Evolutionary conservation across 1,140 invertebrate species (phyloP), one percentile per base, ranked within the genome.

Genomic region (Neodiprion virginianus): DNA sequence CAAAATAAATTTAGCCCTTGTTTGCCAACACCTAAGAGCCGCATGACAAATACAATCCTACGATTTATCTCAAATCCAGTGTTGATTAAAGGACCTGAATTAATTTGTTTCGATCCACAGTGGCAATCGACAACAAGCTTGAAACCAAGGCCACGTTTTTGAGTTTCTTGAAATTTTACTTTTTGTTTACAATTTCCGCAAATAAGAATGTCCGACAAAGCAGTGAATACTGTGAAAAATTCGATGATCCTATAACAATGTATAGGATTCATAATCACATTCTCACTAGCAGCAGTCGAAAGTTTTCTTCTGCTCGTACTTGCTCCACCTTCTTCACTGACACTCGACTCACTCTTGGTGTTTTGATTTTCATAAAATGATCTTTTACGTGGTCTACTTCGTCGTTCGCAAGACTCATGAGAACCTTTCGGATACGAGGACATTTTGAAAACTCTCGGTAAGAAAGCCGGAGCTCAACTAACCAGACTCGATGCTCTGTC

Each of bases 231-330:
- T 69, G 76, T 75, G 21, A 79, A n/a, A 69, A 79, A 80, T 61
- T 79, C 78, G 40, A 80, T 74, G n/a, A 80, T 76, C 14, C 76
- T 67, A 50, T 80, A 80, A n/a, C 23, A 74, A 69, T 79, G 76
- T 11, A 47, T 21, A 48, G 74, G 69, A 72, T 50, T 48, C 21
- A 67, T 12, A 68, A 75, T 73, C 0, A 78, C 53, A 72, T 78
- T 75, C 1, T 77, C 72, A 40, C 12, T 72, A 17, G 50, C 74
- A 50, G 67, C 67, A 14, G 69, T 75, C 40, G 47, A 61, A 14
- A 80, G 68, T 65, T 76, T 79, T 76, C 74, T 66, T 5, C 70
- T 72, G 14, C 75, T 72, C 66, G 61, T 48, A 71, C 78, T 78
- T 21, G 17, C 17, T 69, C 50, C 1, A 66, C 48, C 40, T 53